phyloP scores from a whole-genome alignment of 92 coral and sea anemone genomes.

The Montipora capitata region DNA sequence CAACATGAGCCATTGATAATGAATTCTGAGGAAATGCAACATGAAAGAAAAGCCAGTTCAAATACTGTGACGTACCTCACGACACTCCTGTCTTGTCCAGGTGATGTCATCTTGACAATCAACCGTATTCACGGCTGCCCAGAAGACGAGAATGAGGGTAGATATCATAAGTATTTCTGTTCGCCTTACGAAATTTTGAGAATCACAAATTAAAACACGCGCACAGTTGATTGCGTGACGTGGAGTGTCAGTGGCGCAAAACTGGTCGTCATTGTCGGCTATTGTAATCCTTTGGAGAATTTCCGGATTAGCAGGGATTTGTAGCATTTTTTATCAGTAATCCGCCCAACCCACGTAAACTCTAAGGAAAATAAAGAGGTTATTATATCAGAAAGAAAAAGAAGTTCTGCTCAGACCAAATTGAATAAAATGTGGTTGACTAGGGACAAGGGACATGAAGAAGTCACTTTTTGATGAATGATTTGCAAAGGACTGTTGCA shows the following conservation, averaged over 20 bases:
- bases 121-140: neutral
- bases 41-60: neutral
- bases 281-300: neutral
- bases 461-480: no score
- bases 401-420: no score
- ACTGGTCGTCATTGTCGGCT: conserved; percentile 12
- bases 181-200: neutral
- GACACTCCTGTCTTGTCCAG: conserved; percentile 38
- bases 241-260: neutral
- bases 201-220: neutral
- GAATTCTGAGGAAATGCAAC: neutral
- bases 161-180: neutral
- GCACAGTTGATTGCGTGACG: neutral
- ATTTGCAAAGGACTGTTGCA: no score
- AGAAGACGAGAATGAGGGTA: conserved; percentile 10
- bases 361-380: no score
- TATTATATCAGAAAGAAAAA: no score
- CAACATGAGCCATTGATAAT: neutral
- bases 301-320: conserved; percentile 8
- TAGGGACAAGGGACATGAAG: no score
- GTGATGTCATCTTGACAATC: conserved; percentile 23
- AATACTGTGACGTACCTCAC: conserved; percentile 6
- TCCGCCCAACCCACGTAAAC: neutral
- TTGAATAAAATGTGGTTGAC: no score
- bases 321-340: neutral